Conservation (phyloP, 2,113 vertebrate species). For the Centropus bengalensis region DNA sequence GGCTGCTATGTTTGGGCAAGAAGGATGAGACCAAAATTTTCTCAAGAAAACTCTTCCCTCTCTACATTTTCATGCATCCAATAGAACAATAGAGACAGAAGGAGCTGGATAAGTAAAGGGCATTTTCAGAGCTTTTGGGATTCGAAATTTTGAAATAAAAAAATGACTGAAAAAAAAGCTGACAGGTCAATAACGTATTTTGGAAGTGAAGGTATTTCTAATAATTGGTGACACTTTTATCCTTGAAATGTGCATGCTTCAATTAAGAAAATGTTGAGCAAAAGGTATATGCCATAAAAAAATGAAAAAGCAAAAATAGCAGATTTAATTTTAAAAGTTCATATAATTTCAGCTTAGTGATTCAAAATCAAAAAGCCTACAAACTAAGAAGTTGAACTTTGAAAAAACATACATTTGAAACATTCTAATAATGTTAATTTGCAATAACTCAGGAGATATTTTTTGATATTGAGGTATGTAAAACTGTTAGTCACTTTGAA, state of each 20-base stretch:
- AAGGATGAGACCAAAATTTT: background rate
- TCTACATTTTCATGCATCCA: background rate
- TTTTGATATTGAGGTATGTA: background rate
- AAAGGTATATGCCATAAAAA: background rate
- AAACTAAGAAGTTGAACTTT: background rate
- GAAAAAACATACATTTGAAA: fast-evolving
- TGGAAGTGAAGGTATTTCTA: background rate
- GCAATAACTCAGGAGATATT: background rate
- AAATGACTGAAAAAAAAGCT: background rate
- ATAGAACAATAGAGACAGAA: background rate
- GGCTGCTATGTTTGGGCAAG: background rate
- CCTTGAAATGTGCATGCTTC: background rate
- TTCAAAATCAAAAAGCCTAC: background rate
- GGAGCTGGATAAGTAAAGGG: background rate
- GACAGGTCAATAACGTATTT: fast-evolving
- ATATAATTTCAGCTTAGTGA: background rate
- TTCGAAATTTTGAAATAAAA: background rate
- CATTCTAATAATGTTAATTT: background rate
- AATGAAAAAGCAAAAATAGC: background rate
- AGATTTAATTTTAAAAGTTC: background rate
- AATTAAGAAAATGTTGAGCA: background rate
- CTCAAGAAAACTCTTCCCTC: background rate
- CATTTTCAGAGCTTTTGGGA: background rate
- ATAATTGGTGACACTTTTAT: background rate
- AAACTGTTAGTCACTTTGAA: background rate